Evolutionary conservation across 2,888 invertebrate species (phyloP).

Genomic region (Microctonus aethiopoides): DNA sequence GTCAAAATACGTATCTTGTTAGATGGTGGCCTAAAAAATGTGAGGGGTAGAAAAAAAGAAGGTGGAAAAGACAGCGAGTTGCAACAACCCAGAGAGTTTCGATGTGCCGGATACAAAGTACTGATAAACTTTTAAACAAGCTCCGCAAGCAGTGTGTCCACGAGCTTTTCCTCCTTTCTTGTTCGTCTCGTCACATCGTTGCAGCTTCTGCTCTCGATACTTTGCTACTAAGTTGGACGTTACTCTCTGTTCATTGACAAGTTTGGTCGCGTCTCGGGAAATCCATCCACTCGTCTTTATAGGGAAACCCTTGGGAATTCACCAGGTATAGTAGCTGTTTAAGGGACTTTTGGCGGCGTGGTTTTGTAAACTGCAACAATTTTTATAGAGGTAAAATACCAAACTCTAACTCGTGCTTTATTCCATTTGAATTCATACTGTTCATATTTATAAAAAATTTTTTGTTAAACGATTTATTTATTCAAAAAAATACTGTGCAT

Average conservation of each 20-base stretch:
- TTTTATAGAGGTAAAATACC: not conserved
- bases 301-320: constrained; percentile 17
- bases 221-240: constrained; percentile 30
- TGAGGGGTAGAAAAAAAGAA: not conserved
- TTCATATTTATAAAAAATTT: not conserved
- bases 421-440: not conserved
- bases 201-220: constrained; percentile 40
- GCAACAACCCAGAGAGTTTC: constrained; percentile 39
- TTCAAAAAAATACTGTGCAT: not conserved
- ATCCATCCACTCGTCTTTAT: constrained; percentile 36
- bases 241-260: constrained; percentile 36
- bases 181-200: constrained; percentile 24
- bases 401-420: not conserved
- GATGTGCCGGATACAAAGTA: constrained; percentile 56
- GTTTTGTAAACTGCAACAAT: constrained; percentile 6
- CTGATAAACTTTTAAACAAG: constrained; percentile 63
- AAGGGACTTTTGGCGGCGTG: not conserved
- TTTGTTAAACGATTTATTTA: not conserved
- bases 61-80: constrained; percentile 17
- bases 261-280: constrained; percentile 39
- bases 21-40: constrained; percentile 7
- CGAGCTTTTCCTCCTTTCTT: constrained; percentile 29
- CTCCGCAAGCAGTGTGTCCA: constrained; percentile 46
- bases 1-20: constrained; percentile 32
- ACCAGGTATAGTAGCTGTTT: not conserved